Conservation (phyloP, 2,113 vertebrate genomes). For the Corythaixoides concolor region DNA sequence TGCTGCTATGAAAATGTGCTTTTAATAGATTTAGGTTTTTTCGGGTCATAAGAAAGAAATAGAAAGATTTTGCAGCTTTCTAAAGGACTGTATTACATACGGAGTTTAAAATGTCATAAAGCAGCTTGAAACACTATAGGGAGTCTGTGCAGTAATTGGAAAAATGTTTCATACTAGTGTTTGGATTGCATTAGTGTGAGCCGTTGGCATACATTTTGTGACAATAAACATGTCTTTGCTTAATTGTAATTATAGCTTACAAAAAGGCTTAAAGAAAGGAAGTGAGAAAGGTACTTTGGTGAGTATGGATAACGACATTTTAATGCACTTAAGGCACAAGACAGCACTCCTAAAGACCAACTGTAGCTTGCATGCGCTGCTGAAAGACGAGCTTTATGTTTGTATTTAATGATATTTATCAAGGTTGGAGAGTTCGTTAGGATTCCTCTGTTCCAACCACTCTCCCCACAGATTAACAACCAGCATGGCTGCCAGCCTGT, state of each 20-base stretch:
- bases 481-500: neutral
- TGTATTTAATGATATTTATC: neutral
- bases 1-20: constrained; percentile 66
- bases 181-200: constrained; percentile 67
- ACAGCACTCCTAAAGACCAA: neutral
- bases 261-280: constrained; percentile 36
- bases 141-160: constrained; percentile 69
- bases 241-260: constrained; percentile 65
- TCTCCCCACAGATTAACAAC: neutral
- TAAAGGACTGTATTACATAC: constrained; percentile 79
- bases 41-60: constrained; percentile 48
- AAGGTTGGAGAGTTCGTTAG: neutral
- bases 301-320: constrained; percentile 40
- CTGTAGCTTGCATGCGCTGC: neutral
- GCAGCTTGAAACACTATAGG: constrained; percentile 77
- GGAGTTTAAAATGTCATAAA: constrained; percentile 83
- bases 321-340: constrained; percentile 19
- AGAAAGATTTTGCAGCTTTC: constrained; percentile 58
- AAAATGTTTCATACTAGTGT: constrained; percentile 69
- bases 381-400: neutral
- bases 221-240: constrained; percentile 53
- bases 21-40: constrained; percentile 69
- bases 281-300: constrained; percentile 17
- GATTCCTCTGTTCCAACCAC: neutral
- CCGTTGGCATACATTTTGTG: constrained; percentile 54